Percentiles rank a stretch among this genome's conserved stretches.
Evolutionary conservation across 2,888 invertebrate species (phyloP).

Genomic region (Ornithoptera priamus): DNA sequence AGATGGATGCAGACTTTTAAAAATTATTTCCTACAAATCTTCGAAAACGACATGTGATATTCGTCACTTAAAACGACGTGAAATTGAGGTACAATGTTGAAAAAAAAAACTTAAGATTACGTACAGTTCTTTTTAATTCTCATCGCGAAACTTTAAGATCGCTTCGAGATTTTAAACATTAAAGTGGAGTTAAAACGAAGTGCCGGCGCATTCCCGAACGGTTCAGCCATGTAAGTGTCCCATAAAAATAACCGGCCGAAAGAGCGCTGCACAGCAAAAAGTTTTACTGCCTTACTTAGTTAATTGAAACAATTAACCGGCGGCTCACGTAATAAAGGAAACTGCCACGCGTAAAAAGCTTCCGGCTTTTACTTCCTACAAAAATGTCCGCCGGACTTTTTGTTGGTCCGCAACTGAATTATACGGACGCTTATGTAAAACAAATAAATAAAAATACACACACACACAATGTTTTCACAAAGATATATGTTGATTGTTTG

Average conservation of each 20-base stretch:
- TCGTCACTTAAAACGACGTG: no score
- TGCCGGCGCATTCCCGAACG: background rate
- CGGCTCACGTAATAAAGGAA: conserved; percentile 51
- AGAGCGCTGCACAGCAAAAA: conserved; percentile 33
- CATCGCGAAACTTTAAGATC: no score
- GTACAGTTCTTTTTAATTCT: no score
- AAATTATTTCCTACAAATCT: no score
- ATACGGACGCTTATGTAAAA: background rate
- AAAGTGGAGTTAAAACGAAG: background rate
- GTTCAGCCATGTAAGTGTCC: conserved; percentile 19
- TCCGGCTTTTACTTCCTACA: conserved; percentile 42
- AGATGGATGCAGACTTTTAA: no score
- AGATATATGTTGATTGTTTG: no score
- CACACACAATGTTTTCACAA: no score
- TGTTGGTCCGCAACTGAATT: conserved; percentile 21
- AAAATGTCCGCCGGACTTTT: conserved; percentile 31
- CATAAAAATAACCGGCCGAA: conserved; percentile 26
- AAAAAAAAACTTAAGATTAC: no score
- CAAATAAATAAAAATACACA: background rate
- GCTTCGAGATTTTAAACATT: background rate
- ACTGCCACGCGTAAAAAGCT: conserved; percentile 39
- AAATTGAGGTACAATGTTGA: no score
- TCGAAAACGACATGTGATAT: no score
- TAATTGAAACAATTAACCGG: conserved; percentile 61
- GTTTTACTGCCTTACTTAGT: conserved; percentile 48